Percentiles rank a stretch among this genome's conserved stretches.
phyloP scores from a whole-genome alignment of 2,113 vertebrate genomes.

The Corydoras maculifer region DNA sequence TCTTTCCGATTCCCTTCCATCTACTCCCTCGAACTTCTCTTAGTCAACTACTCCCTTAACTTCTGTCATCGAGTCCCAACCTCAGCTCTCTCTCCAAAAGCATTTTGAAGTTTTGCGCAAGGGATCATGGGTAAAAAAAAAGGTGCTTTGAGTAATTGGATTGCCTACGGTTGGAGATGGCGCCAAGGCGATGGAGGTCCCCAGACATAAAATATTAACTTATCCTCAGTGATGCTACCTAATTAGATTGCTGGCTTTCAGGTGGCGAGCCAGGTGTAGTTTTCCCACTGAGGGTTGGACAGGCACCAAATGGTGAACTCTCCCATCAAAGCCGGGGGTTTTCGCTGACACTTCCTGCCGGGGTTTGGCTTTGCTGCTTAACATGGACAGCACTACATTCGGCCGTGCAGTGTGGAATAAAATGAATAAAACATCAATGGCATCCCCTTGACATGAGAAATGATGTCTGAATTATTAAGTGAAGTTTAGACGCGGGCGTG shows the following conservation, averaged over 20 bases:
- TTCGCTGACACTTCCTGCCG: neutral
- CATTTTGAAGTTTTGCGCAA: slow-evolving; percentile 28
- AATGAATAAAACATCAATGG: slow-evolving; percentile 35
- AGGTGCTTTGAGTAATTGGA: slow-evolving; percentile 53
- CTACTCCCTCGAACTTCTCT: slow-evolving; percentile 1
- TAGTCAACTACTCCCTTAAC: neutral
- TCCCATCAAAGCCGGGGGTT: neutral
- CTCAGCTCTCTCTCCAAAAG: slow-evolving; percentile 6
- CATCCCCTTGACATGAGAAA: slow-evolving; percentile 23
- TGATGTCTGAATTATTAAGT: slow-evolving; percentile 38
- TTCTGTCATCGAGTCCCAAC: slow-evolving; percentile 10
- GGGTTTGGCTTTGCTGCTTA: neutral
- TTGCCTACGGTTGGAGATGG: slow-evolving; percentile 48
- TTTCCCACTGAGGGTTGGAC: slow-evolving; percentile 1
- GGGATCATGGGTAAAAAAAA: slow-evolving; percentile 12
- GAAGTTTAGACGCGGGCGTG: slow-evolving; percentile 27
- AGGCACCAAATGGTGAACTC: neutral
- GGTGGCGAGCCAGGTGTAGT: slow-evolving; percentile 34
- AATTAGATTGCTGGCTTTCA: slow-evolving; percentile 58
- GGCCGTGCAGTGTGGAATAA: neutral
- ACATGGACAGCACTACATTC: neutral
- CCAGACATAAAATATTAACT: slow-evolving; percentile 73
- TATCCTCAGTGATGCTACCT: slow-evolving; percentile 58
- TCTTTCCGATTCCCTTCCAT: neutral
- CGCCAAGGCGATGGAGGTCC: slow-evolving; percentile 44